Evolutionary conservation across 2,797 vertebrate genomes (phyloP).

Genomic region (Linurgus olivaceus): DNA sequence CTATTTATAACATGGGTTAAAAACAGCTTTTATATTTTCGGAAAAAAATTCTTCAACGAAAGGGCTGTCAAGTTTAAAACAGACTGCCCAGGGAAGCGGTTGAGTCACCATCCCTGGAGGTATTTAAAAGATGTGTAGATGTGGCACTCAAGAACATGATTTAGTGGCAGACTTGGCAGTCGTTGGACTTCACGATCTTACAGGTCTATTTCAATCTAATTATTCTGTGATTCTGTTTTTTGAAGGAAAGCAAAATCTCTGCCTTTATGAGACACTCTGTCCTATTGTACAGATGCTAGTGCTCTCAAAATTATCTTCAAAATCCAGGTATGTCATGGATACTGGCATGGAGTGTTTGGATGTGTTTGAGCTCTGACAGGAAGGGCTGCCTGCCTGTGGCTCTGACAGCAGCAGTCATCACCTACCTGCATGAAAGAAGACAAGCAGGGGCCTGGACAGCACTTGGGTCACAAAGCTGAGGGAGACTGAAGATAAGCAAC

Average conservation of each 20-base stretch:
- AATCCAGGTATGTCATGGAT: background rate
- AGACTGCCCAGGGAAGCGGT: background rate
- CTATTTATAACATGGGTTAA: background rate
- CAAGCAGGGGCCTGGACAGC: background rate
- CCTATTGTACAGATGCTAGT: accelerated
- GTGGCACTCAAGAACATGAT: background rate
- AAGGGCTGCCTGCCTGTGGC: background rate
- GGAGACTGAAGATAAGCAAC: background rate
- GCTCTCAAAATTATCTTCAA: background rate
- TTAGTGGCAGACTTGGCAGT: background rate
- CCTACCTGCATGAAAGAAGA: accelerated
- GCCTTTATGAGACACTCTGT: background rate
- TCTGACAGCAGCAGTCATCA: background rate
- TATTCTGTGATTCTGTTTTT: background rate
- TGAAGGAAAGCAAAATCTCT: background rate
- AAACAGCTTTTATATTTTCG: background rate
- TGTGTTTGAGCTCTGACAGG: accelerated
- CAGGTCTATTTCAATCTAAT: background rate
- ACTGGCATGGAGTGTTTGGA: background rate
- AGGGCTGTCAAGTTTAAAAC: background rate
- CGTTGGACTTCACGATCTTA: background rate
- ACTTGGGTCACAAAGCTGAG: too few relatives aligned
- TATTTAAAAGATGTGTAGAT: background rate
- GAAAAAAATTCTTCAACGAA: background rate
- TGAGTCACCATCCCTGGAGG: background rate